phyloP scores from a whole-genome alignment of 2,888 invertebrate species.

The Trissolcus japonicus region DNA sequence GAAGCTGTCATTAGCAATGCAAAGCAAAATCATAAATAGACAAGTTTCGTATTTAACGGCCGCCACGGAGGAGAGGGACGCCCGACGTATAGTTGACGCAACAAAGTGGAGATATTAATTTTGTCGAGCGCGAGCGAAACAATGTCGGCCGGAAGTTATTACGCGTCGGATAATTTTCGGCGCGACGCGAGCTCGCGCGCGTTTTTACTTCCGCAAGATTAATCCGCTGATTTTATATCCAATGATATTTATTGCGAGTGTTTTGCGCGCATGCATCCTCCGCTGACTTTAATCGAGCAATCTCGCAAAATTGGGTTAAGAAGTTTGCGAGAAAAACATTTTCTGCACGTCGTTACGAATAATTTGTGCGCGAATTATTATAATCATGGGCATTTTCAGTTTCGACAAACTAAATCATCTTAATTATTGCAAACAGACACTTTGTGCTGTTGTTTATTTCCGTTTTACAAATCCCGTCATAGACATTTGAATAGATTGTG shows the following conservation, averaged over 20 bases:
- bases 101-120: constrained; percentile 41
- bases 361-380: constrained; percentile 43
- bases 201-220: constrained; percentile 29
- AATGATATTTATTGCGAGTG: constrained; percentile 45
- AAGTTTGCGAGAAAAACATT: constrained; percentile 40
- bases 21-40: constrained; percentile 63
- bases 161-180: constrained; percentile 35
- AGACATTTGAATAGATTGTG: background rate
- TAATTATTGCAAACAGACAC: background rate
- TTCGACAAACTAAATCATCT: too few species aligned
- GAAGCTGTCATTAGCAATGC: constrained; percentile 69
- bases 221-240: constrained; percentile 45
- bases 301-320: constrained; percentile 49
- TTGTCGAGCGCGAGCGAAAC: constrained; percentile 28
- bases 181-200: constrained; percentile 9
- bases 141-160: constrained; percentile 44
- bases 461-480: background rate
- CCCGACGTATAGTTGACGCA: constrained; percentile 8
- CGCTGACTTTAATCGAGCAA: constrained; percentile 44
- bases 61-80: constrained; percentile 19
- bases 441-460: background rate
- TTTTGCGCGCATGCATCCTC: constrained; percentile 39
- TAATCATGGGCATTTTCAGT: constrained; percentile 8
- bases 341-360: constrained; percentile 22
- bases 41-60: constrained; percentile 43